Evolutionary conservation across 2,113 vertebrate species (phyloP).

Genomic region (Polypterus senegalus): DNA sequence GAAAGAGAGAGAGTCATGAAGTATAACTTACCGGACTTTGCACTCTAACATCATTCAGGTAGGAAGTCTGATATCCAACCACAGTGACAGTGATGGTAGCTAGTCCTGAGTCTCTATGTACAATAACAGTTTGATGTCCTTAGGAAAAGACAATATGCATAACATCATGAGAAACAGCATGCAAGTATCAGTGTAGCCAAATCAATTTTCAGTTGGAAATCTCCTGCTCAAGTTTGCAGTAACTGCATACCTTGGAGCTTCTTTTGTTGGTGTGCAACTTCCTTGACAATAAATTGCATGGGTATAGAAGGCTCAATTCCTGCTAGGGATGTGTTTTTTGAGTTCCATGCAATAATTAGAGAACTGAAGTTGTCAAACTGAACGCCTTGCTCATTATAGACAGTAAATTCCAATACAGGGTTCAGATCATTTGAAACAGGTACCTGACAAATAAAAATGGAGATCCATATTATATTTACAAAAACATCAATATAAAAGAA

Average conservation of each 20-base stretch:
- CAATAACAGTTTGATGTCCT: conserved; percentile 70
- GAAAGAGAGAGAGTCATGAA: too few species aligned
- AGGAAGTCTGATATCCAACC: conserved; percentile 55
- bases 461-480: too few species aligned
- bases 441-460: conserved; percentile 45
- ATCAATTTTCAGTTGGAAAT: too few species aligned
- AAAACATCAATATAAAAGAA: too few species aligned
- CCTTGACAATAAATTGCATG: conserved; percentile 54
- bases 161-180: too few species aligned
- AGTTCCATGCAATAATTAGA: conserved; percentile 71
- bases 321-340: conserved; percentile 55
- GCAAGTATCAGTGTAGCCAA: too few species aligned
- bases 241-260: conserved; percentile 66
- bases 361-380: conserved; percentile 95
- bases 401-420: conserved; percentile 67
- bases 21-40: conserved; percentile 45
- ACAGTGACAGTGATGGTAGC: conserved; percentile 59
- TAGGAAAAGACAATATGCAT: not conserved
- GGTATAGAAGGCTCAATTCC: conserved; percentile 54
- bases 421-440: conserved; percentile 83
- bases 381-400: conserved; percentile 75
- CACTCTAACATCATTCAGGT: conserved; percentile 55
- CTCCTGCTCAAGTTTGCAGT: too few species aligned
- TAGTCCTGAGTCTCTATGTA: conserved; percentile 67
- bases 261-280: conserved; percentile 61